Conservation (phyloP, 2,113 vertebrate species). For the Chlorodrepanis virens region DNA sequence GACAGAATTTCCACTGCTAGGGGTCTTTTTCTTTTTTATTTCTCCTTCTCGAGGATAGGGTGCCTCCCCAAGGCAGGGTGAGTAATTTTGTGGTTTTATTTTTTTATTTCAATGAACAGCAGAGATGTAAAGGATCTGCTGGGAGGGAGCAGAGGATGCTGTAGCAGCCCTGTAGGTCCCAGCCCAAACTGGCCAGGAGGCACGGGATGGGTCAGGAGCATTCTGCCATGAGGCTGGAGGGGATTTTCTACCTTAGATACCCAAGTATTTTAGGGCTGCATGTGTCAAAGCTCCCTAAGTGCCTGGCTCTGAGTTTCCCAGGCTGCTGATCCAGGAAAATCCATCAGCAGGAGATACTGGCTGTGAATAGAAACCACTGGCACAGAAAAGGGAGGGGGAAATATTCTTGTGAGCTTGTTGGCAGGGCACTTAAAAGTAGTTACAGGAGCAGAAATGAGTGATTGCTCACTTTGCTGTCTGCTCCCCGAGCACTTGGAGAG, state of each 20-base stretch:
- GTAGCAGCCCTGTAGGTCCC: neutral
- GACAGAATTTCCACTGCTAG: neutral
- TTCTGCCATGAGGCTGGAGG: neutral
- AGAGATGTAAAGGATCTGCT: neutral
- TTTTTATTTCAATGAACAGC: neutral
- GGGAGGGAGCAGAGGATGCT: neutral
- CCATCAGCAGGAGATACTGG: neutral
- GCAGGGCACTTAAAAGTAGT: neutral
- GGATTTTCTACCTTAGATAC: neutral
- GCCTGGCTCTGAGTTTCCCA: neutral
- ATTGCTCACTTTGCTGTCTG: constrained; percentile 16
- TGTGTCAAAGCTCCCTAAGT: neutral
- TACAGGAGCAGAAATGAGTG: constrained; percentile 6
- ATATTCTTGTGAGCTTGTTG: neutral
- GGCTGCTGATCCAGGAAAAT: neutral
- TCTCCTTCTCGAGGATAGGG: accelerated
- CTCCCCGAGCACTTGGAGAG: neutral
- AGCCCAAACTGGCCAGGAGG: neutral
- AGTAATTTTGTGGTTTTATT: neutral
- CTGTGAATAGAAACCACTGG: neutral
- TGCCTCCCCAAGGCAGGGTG: neutral
- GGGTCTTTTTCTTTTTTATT: accelerated
- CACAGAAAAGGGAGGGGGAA: neutral
- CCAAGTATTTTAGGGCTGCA: neutral
- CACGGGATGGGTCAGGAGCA: neutral